phyloP scores from a whole-genome alignment of 2,888 invertebrate species.

The Trissoscelio sp. region DNA sequence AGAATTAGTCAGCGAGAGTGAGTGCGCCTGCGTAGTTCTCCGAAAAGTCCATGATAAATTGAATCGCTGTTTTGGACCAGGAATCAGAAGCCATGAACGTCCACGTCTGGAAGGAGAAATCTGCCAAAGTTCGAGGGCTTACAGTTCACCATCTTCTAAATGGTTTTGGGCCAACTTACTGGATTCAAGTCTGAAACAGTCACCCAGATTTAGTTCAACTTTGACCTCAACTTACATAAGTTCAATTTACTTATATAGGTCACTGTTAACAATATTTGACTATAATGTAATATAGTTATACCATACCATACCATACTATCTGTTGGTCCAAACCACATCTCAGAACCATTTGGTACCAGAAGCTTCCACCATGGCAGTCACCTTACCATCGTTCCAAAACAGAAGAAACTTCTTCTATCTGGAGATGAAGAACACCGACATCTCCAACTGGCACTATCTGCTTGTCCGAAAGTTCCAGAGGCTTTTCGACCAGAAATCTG shows the following conservation, averaged over 20 bases:
- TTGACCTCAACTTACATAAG: too few relatives aligned
- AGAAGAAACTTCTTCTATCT: constrained; percentile 24
- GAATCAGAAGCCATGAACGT: constrained; percentile 41
- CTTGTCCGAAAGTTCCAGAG: constrained; percentile 40
- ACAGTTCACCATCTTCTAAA: neutral
- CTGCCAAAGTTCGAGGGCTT: neutral
- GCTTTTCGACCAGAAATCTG: constrained; percentile 19
- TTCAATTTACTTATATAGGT: too few relatives aligned
- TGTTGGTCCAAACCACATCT: neutral
- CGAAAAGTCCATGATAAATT: constrained; percentile 48
- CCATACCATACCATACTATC: too few relatives aligned
- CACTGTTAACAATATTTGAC: too few relatives aligned
- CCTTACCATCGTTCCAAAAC: neutral
- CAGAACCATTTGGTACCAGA: too few relatives aligned
- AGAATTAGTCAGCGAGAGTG: constrained; percentile 79
- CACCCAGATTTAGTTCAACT: too few relatives aligned
- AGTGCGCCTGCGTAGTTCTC: constrained; percentile 80
- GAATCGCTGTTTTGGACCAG: neutral
- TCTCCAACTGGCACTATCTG: constrained; percentile 52
- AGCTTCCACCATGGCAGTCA: constrained; percentile 51
- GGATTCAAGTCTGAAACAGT: too few relatives aligned
- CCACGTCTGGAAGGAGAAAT: neutral
- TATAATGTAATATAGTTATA: too few relatives aligned
- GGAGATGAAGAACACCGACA: constrained; percentile 53
- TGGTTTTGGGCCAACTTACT: neutral